Evolutionary conservation across 2,797 vertebrate genomes (phyloP).

Genomic region (Danionella dracula): DNA sequence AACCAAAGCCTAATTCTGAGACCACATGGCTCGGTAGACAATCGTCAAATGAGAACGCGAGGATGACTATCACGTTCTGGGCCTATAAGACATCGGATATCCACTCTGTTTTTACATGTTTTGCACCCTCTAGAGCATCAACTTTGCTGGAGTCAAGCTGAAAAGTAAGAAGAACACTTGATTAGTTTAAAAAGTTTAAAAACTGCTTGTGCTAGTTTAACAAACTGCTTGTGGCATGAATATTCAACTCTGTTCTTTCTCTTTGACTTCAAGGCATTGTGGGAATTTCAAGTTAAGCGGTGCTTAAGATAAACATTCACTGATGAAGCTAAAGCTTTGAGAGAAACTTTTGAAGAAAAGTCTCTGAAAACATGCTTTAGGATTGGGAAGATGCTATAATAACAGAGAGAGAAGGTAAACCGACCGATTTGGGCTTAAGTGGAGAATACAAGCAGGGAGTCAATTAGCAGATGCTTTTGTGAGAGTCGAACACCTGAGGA

Average conservation of each 20-base stretch:
- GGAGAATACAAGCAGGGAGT: not conserved
- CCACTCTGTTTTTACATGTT: not conserved
- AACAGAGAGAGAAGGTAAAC: not conserved
- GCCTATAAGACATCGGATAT: not conserved
- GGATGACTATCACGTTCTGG: not conserved
- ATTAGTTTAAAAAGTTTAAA: too few species aligned
- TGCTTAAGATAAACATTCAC: not conserved
- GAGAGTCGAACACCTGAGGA: not conserved
- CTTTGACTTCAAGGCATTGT: not conserved
- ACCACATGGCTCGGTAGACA: not conserved
- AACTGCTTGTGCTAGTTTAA: not conserved
- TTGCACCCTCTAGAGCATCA: not conserved
- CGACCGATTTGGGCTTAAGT: not conserved
- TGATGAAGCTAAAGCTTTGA: not conserved
- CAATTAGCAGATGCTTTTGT: slow-evolving; percentile 1
- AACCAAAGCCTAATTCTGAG: not conserved
- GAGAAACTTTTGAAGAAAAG: too few species aligned
- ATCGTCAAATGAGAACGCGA: not conserved
- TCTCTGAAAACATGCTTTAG: too few species aligned
- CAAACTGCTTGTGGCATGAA: not conserved
- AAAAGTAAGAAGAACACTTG: not conserved
- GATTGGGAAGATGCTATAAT: not conserved
- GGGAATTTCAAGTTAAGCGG: not conserved
- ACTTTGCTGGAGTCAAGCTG: not conserved
- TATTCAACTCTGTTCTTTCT: slow-evolving; percentile 9